Evolutionary conservation across 2,888 invertebrate genomes (phyloP).

Genomic region (Pristionchus maxplancki): DNA sequence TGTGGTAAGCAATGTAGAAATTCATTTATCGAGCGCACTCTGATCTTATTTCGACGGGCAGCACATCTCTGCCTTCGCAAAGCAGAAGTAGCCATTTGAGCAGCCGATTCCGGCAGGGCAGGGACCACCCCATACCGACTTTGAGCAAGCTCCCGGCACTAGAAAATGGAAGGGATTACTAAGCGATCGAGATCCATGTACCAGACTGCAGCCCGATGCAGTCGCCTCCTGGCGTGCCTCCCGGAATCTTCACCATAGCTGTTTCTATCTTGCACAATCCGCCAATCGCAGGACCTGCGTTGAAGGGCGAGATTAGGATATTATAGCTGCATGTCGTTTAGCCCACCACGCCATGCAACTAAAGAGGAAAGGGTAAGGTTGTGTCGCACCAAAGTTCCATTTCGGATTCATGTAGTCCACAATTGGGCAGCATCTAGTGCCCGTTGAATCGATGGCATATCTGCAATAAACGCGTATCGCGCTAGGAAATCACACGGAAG

Average conservation of each 20-base stretch:
- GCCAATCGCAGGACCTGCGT: conserved; percentile 62
- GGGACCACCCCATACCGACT: not conserved
- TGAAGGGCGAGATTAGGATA: too few relatives aligned
- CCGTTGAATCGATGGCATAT: not conserved
- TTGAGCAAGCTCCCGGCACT: not conserved
- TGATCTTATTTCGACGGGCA: too few relatives aligned
- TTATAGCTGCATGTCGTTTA: too few relatives aligned
- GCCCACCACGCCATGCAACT: too few relatives aligned
- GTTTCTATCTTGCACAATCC: conserved; percentile 63
- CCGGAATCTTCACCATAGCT: conserved; percentile 60
- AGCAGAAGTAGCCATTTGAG: not conserved
- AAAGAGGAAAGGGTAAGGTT: too few relatives aligned
- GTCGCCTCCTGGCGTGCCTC: conserved; percentile 59
- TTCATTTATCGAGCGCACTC: too few relatives aligned
- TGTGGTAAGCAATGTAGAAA: too few relatives aligned
- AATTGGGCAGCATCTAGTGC: not conserved
- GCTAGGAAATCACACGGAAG: too few relatives aligned
- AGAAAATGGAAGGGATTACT: too few relatives aligned
- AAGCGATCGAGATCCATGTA: conserved; percentile 55
- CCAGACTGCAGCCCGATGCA: conserved; percentile 62
- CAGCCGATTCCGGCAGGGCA: not conserved
- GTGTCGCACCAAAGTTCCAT: not conserved
- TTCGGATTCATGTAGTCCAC: not conserved
- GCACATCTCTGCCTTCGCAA: not conserved
- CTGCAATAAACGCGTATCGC: not conserved